Conservation (phyloP, 2,888 invertebrate genomes). For the Nemotelus pantherinus region DNA sequence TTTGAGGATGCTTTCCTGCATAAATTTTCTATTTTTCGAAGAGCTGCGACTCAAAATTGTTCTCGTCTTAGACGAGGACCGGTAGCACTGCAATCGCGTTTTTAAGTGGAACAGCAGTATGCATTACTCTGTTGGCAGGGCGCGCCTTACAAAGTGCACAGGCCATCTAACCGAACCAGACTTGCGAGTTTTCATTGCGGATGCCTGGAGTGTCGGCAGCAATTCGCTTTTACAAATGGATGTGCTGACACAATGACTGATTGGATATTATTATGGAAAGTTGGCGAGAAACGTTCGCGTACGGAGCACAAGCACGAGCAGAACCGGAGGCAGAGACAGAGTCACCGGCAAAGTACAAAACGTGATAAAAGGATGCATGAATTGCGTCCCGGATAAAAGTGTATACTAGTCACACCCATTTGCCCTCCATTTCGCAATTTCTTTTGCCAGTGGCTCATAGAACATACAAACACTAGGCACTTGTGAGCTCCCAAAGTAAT, state of each 20-base stretch:
- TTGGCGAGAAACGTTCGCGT: constrained; percentile 7
- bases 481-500: constrained; percentile 45
- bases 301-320: constrained; percentile 3
- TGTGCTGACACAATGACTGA: constrained; percentile 52
- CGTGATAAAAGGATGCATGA: constrained; percentile 7
- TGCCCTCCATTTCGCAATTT: neutral
- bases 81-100: too few relatives aligned
- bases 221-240: constrained; percentile 39
- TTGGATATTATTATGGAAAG: constrained; percentile 50
- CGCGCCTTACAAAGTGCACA: constrained; percentile 34
- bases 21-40: too few relatives aligned
- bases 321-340: too few relatives aligned
- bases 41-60: too few relatives aligned
- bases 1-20: too few relatives aligned
- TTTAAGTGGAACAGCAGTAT: constrained; percentile 12
- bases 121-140: constrained; percentile 40
- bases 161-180: constrained; percentile 46
- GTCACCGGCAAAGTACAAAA: neutral
- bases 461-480: neutral
- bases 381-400: neutral
- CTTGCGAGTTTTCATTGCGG: constrained; percentile 36
- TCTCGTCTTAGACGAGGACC: too few relatives aligned
- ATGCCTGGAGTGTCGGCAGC: constrained; percentile 33
- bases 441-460: neutral
- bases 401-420: neutral